These are phyloP conservation scores for Halisarca cf. caerulea DNA, from an alignment of 37 sponge, comb jelly and placozoan genomes.

Conservation along the genomic window DNA sequence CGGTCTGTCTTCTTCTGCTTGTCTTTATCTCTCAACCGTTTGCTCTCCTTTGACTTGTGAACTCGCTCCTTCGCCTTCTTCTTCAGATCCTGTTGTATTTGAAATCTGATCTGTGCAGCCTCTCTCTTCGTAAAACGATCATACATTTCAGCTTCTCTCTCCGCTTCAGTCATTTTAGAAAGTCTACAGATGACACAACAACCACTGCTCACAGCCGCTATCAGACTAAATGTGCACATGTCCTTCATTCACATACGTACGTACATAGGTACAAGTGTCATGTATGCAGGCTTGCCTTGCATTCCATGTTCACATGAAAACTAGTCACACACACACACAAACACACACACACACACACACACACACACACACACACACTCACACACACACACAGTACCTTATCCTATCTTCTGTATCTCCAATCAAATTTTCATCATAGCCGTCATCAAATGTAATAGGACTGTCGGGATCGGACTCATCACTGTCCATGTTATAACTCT, in stretches of 20 bases:
- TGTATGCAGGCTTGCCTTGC: no score
- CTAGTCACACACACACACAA: no score
- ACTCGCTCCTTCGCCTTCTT: slow-evolving; percentile 60
- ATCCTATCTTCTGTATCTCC: slow-evolving; percentile 89
- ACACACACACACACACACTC: not conserved
- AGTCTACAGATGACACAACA: slow-evolving; percentile 26
- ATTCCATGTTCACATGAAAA: no score
- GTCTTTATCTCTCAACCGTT: slow-evolving; percentile 44
- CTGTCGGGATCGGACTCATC: not conserved
- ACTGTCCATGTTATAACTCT: not conserved
- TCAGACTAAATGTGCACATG: no score
- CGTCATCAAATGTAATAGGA: slow-evolving; percentile 83
- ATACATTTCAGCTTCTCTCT: slow-evolving; percentile 92
- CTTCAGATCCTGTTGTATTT: slow-evolving; percentile 77
- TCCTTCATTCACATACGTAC: no score
- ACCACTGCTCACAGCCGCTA: not conserved
- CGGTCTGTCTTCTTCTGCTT: slow-evolving; percentile 46
- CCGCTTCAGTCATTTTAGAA: slow-evolving; percentile 88
- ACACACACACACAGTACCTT: slow-evolving; percentile 1
- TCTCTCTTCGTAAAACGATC: slow-evolving; percentile 79
- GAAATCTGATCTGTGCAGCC: slow-evolving; percentile 71
- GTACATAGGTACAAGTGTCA: not conserved
- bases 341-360: no score
- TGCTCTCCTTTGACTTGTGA: slow-evolving; percentile 37
- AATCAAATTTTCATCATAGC: slow-evolving; percentile 84